These are phyloP conservation scores for Dermatemys mawii DNA, from an alignment of 2,113 vertebrate genomes.

Conservation along the genomic window DNA sequence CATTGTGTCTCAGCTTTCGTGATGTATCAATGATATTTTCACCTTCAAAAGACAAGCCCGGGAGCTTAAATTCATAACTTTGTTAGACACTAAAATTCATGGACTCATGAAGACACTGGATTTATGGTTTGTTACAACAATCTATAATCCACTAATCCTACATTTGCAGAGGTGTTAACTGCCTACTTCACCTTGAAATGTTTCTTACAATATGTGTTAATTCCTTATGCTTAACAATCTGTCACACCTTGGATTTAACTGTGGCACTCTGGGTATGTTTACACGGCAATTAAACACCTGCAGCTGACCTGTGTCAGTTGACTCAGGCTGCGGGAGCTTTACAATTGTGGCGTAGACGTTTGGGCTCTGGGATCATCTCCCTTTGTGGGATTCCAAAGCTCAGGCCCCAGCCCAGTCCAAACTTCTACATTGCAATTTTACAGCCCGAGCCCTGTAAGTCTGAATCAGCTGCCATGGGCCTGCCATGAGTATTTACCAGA, in stretches of 20 bases:
- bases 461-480: background rate
- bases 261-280: background rate
- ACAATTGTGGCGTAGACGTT: background rate
- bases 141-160: background rate
- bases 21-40: background rate
- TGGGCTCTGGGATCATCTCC: background rate
- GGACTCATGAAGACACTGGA: background rate
- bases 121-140: background rate
- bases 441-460: background rate
- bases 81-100: background rate
- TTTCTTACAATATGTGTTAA: background rate
- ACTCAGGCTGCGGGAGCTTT: background rate
- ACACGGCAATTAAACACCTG: too few relatives aligned
- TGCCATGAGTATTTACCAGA: background rate
- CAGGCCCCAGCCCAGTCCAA: background rate
- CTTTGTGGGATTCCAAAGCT: background rate
- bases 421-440: too few relatives aligned
- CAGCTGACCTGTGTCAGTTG: too few relatives aligned
- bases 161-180: background rate
- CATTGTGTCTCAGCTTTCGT: background rate
- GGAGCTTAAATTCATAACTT: background rate
- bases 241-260: background rate
- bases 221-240: background rate
- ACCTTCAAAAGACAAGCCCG: background rate
- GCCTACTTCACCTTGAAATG: background rate